Evolutionary conservation across 2,797 vertebrate genomes (phyloP).

Genomic region (Prionace glauca): DNA sequence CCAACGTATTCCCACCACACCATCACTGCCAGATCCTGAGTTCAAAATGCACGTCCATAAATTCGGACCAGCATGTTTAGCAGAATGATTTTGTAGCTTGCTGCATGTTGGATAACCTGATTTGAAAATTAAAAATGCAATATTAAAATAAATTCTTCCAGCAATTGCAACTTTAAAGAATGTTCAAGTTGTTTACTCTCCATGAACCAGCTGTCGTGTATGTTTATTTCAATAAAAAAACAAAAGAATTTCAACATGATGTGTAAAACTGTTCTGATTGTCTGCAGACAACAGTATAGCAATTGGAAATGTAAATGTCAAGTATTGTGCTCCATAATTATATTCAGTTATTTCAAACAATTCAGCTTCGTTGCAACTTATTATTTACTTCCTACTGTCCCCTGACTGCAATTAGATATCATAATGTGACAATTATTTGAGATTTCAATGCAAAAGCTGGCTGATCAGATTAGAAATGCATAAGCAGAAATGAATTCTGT

Average conservation of each 20-base stretch:
- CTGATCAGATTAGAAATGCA: not conserved
- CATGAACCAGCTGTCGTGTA: not conserved
- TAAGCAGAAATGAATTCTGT: not conserved
- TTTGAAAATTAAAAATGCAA: not conserved
- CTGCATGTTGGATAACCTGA: not conserved
- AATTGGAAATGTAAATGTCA: not conserved
- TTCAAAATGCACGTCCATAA: not conserved
- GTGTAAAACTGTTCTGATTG: not conserved
- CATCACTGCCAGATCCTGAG: not conserved
- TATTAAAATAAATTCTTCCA: not conserved
- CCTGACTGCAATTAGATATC: not conserved
- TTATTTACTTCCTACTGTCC: not conserved
- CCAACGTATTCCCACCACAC: not conserved
- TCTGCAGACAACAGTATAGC: not conserved
- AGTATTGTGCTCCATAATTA: not conserved
- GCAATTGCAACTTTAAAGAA: not conserved
- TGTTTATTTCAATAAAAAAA: not conserved
- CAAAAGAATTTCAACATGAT: not conserved
- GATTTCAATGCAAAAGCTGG: not conserved
- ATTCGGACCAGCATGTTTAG: not conserved
- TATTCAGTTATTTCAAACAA: constrained; percentile 23
- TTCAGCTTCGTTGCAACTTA: constrained; percentile 6
- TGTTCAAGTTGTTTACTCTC: not conserved
- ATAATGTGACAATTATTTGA: not conserved
- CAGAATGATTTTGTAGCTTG: not conserved